Evolutionary conservation across 2,888 invertebrate genomes (phyloP), one percentile per base, ranked within the genome.

Genomic region (Synanthedon tipuliformis): DNA sequence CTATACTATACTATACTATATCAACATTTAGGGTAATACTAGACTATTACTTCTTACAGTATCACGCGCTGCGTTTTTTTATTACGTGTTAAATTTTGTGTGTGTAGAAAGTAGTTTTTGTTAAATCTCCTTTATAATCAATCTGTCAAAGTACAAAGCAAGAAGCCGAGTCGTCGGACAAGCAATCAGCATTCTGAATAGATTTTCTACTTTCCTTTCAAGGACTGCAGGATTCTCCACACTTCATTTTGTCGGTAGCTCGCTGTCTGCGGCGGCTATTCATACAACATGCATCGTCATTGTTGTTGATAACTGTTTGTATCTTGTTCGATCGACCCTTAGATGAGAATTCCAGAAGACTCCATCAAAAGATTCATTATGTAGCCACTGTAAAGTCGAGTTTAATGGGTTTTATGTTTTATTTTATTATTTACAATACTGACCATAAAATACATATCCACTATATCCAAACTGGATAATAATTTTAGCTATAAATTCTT

Each of bases 231-330:
- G 83, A 84, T 81, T 80, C 80, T 78, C 71, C 71, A 73, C 75
- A 74, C 69, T 76, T 71, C 73, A 72, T 79, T 77, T 76, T 65
- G 69, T 77, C 78, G 75, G 84, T 80, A 84, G 82, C 79, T 50
- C 50, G 50, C 63, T 63, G 70, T 60, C 58, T 56, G 58, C 61
- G 58, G 56, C 53, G 56, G 61, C 69, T 74, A 73, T 81, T 77
- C 68, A 76, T 55, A 57, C 58, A 73, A 77, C 63, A 64, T 81
- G 86, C 84, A 53, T 52, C 64, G 81, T 87, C 86, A 85, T 76
- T 77, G 71, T 69, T 71, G 73, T 78, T 81, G 79, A 78, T 83
- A 80, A 81, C 80, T 81, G 76, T 81, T 79, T 80, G 71, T 75
- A 73, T 77, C 74, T 67, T 73, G 65, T 65, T 59, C 62, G 65